Conservation (phyloP, 1,140 invertebrate species). For the Nymphalis io region DNA sequence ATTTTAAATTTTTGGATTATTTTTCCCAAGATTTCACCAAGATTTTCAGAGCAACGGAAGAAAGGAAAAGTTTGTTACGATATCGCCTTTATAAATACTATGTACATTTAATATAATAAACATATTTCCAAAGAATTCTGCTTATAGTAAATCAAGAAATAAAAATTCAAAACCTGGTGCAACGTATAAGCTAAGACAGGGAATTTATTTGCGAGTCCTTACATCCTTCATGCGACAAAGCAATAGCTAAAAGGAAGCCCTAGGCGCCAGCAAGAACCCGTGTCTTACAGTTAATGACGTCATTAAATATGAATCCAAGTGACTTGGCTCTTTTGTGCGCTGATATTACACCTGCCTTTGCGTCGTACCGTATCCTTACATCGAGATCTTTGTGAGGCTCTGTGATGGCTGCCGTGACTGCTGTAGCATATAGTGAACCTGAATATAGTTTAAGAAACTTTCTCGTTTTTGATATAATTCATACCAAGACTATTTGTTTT, state of each 20-base stretch:
- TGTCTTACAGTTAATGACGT: conserved; percentile 74
- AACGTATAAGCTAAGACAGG: background rate
- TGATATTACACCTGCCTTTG: conserved; percentile 43
- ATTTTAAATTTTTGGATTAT: no score
- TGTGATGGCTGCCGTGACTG: conserved; percentile 15
- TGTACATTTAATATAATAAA: background rate
- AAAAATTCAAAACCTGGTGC: no score
- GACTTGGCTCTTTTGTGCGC: conserved; percentile 47
- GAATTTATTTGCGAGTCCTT: conserved; percentile 3
- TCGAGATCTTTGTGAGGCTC: conserved; percentile 25
- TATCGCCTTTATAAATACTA: no score
- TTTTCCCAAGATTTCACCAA: no score
- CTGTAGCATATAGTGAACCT: conserved; percentile 9
- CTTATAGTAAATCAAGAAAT: no score
- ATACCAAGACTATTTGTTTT: background rate
- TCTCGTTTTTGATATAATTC: background rate
- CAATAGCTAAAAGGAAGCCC: conserved; percentile 39
- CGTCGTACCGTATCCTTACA: conserved; percentile 32
- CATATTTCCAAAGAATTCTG: background rate
- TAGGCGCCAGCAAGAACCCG: conserved; percentile 45
- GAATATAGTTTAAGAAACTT: background rate
- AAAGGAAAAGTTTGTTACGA: no score
- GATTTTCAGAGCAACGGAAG: no score
- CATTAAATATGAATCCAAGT: conserved; percentile 71
- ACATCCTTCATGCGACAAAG: conserved; percentile 55